These are phyloP conservation scores for Macrophya annulata DNA, from an alignment of 2,888 invertebrate species.

Conservation along the genomic window DNA sequence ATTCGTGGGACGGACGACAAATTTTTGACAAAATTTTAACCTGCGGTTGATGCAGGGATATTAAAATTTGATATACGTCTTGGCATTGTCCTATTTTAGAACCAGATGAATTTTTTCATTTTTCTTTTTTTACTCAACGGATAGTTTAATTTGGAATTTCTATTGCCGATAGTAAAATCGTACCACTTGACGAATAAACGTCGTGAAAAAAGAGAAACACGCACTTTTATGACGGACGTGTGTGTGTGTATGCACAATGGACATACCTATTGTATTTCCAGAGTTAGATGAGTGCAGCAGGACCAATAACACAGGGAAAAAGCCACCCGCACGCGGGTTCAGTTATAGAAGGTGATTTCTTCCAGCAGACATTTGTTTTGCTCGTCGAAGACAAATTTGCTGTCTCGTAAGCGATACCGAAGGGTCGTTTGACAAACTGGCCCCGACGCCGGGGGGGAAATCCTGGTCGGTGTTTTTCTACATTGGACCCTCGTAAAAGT, in stretches of 20 bases:
- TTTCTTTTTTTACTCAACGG: not conserved
- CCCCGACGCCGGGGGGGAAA: conserved; percentile 53
- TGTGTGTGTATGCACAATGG: not conserved
- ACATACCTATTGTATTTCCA: not conserved
- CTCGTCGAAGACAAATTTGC: conserved; percentile 78
- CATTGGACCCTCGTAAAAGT: conserved; percentile 61
- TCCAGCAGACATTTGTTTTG: conserved; percentile 73
- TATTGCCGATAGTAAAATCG: not conserved
- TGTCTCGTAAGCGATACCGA: conserved; percentile 77
- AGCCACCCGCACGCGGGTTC: conserved; percentile 27
- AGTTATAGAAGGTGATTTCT: conserved; percentile 56
- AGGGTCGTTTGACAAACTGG: conserved; percentile 77
- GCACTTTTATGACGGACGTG: not conserved
- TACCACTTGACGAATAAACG: not conserved
- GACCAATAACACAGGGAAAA: not conserved
- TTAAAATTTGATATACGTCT: not conserved
- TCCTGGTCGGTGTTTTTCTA: conserved; percentile 57
- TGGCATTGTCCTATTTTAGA: too few species aligned
- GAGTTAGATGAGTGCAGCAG: not conserved
- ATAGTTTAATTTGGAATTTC: not conserved
- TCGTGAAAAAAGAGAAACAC: not conserved
- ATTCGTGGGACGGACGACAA: too few species aligned
- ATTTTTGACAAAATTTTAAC: not conserved
- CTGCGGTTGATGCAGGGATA: not conserved
- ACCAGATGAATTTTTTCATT: not conserved